Evolutionary conservation across 1,140 invertebrate species (phyloP).

Genomic region (Orius laevigatus): DNA sequence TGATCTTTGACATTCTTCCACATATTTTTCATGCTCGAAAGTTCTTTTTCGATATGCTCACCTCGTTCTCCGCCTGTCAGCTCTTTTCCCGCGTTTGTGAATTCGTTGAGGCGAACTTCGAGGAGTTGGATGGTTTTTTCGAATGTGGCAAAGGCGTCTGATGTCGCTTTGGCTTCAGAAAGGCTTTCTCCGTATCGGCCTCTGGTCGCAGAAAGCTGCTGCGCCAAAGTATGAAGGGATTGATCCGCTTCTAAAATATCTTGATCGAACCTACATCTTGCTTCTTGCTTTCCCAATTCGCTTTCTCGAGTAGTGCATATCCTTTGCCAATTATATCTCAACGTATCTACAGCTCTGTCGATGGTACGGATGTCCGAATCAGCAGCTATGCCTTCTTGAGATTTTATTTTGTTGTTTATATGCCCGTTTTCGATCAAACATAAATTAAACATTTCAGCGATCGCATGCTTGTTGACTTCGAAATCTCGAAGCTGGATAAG

Average conservation of each 20-base stretch:
- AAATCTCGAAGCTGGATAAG: constrained; percentile 39
- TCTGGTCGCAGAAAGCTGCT: constrained; percentile 42
- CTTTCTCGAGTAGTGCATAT: constrained; percentile 40
- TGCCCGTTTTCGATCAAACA: constrained; percentile 42
- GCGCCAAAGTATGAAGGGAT: constrained; percentile 45
- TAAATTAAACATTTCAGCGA: constrained; percentile 41
- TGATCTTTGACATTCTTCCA: constrained; percentile 55
- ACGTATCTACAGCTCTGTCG: constrained; percentile 37
- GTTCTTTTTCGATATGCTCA: constrained; percentile 40
- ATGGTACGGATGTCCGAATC: constrained; percentile 54
- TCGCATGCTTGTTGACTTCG: constrained; percentile 36
- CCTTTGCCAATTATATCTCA: constrained; percentile 37
- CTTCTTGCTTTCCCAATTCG: constrained; percentile 42
- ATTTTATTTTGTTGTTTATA: constrained; percentile 42
- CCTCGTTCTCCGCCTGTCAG: constrained; percentile 37
- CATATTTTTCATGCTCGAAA: constrained; percentile 47
- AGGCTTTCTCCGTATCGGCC: constrained; percentile 57
- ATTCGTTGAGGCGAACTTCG: constrained; percentile 53
- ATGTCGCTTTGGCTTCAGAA: constrained; percentile 46
- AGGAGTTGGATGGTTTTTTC: constrained; percentile 62
- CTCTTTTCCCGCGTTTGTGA: constrained; percentile 50
- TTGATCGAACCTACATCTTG: constrained; percentile 49
- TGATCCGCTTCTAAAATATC: constrained; percentile 58
- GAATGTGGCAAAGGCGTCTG: constrained; percentile 56
- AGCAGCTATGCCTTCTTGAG: constrained; percentile 37